These are phyloP conservation scores for Condylostylus longicornis DNA, from an alignment of 1,140 invertebrate species.

Conservation along the genomic window DNA sequence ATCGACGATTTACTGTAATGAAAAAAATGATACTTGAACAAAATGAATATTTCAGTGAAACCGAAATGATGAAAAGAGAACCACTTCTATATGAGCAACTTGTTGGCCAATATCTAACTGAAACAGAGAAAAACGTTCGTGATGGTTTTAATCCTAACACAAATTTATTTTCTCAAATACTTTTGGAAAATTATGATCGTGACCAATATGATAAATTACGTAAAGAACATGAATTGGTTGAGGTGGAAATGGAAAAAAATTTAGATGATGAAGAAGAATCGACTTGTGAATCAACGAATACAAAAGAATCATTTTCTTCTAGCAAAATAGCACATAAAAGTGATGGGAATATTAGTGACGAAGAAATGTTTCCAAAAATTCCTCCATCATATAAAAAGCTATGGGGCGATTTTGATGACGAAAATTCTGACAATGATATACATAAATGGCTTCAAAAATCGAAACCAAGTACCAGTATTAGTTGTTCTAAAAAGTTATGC, in stretches of 20 bases:
- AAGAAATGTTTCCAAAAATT: conserved; percentile 1
- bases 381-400: conserved; percentile 15
- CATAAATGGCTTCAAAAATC: conserved; percentile 12
- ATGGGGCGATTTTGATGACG: conserved; percentile 22
- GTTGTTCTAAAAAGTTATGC: too few relatives aligned
- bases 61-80: conserved; percentile 83
- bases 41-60: conserved; percentile 72
- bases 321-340: conserved; percentile 4
- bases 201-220: conserved; percentile 45
- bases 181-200: conserved; percentile 51
- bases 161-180: conserved; percentile 48
- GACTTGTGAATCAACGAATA: background rate
- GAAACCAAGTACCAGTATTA: background rate
- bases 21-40: conserved; percentile 52
- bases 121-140: conserved; percentile 51
- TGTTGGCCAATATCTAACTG: conserved; percentile 65
- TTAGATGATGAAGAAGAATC: conserved; percentile 32
- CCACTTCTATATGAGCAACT: conserved; percentile 79
- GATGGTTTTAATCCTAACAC: conserved; percentile 43
- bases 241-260: conserved; percentile 40
- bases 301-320: background rate
- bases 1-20: conserved; percentile 69
- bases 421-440: conserved; percentile 16
- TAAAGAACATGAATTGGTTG: conserved; percentile 47
- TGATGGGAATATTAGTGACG: conserved; percentile 6